Conservation (phyloP, 2,888 invertebrate genomes). For the Caenorhabditis sp. region DNA sequence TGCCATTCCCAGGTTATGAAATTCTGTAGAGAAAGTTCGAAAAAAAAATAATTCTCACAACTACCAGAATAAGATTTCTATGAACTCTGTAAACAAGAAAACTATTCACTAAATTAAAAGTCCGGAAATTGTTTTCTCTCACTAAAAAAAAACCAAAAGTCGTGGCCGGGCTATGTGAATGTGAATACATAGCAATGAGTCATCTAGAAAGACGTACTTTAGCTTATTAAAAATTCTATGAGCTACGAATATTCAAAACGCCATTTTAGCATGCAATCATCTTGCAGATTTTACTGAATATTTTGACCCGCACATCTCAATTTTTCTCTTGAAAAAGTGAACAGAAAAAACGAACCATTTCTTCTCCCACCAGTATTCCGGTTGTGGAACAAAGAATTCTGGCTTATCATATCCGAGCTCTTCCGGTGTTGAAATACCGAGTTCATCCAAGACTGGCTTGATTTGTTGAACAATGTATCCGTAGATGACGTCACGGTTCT, state of each 20-base stretch:
- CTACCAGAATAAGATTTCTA: too few relatives aligned
- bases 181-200: too few relatives aligned
- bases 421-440: conserved; percentile 91
- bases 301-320: not conserved
- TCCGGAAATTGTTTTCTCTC: too few relatives aligned
- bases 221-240: not conserved
- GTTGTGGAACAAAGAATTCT: conserved; percentile 84
- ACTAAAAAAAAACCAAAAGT: too few relatives aligned
- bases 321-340: not conserved
- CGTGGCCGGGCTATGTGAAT: too few relatives aligned
- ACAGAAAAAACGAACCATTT: conserved; percentile 53
- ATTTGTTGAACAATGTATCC: conserved; percentile 75
- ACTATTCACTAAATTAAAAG: too few relatives aligned
- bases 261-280: not conserved
- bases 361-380: conserved; percentile 75
- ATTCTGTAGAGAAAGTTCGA: too few relatives aligned
- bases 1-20: too few relatives aligned
- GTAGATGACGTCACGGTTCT: conserved; percentile 74
- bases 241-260: not conserved
- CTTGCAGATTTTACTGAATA: not conserved
- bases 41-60: too few relatives aligned
- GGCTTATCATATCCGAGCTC: conserved; percentile 96
- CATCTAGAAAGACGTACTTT: not conserved
- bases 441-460: conserved; percentile 87
- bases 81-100: too few relatives aligned